A percentile compares a stretch with the other conserved stretches of the same genome.
Evolutionary conservation across 2,113 vertebrate species (phyloP).

Genomic region (Lagopus leucura): DNA sequence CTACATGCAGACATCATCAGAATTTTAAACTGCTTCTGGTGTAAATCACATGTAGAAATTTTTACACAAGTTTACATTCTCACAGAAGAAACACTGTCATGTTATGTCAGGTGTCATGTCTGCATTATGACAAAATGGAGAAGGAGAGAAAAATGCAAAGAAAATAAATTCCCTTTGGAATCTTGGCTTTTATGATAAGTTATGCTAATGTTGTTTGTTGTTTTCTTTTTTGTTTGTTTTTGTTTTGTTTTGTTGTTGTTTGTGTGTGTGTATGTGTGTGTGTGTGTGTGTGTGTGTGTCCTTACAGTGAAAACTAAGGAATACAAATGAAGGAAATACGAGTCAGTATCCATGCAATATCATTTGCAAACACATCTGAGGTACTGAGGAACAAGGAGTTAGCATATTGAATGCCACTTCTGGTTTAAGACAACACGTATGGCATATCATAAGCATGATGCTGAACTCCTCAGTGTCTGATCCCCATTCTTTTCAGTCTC

Average conservation of each 20-base stretch:
- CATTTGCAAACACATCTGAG: not conserved
- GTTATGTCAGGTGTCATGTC: not conserved
- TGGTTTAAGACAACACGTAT: not conserved
- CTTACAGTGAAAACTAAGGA: not conserved
- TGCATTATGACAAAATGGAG: not conserved
- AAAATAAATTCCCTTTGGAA: not conserved
- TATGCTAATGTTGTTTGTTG: not conserved
- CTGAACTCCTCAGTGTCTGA: not conserved
- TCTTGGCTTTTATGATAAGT: not conserved
- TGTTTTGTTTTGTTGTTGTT: not conserved
- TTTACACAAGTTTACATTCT: not conserved
- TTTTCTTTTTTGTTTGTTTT: not conserved
- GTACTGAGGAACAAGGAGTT: not conserved
- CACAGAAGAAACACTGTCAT: not conserved
- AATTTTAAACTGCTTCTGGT: not conserved
- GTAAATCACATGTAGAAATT: not conserved
- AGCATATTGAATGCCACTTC: not conserved
- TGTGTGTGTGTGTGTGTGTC: not conserved
- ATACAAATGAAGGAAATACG: not conserved
- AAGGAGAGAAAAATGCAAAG: not conserved
- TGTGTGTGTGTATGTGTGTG: not conserved
- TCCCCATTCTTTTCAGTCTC: not conserved
- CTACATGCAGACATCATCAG: not conserved
- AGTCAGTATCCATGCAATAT: not conserved
- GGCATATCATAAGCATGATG: not conserved